phyloP scores from a whole-genome alignment of 2,113 vertebrate genomes.

The Pimephales promelas region DNA sequence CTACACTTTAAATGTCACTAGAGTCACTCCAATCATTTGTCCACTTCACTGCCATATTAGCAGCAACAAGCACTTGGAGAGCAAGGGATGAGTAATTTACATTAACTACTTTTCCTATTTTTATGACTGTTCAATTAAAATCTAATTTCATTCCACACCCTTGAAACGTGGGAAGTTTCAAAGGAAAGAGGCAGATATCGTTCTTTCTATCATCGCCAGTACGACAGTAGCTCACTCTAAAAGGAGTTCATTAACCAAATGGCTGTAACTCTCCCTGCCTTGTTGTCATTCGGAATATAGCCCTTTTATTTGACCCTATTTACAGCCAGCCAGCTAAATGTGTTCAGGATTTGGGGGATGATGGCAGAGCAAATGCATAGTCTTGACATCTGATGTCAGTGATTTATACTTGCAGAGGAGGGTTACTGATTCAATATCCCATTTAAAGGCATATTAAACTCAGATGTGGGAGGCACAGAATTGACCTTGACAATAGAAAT shows the following conservation, averaged over 20 bases:
- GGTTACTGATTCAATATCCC: conserved; percentile 15
- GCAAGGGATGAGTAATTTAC: conserved; percentile 22
- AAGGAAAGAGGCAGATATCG: neutral
- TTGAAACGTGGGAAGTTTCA: conserved; percentile 23
- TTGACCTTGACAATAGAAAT: conserved; percentile 11
- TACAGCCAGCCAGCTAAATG: neutral
- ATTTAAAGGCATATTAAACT: conserved; percentile 11
- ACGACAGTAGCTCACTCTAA: neutral
- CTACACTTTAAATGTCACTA: conserved; percentile 4
- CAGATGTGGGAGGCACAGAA: neutral
- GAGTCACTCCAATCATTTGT: conserved; percentile 3
- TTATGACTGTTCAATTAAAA: conserved; percentile 46
- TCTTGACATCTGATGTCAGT: conserved; percentile 8
- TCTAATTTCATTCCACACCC: conserved; percentile 25
- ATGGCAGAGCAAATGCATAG: neutral
- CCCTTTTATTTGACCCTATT: conserved; percentile 23
- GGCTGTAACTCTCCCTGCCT: conserved; percentile 20
- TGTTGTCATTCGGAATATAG: conserved; percentile 1
- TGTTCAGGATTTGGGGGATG: neutral
- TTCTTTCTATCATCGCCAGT: neutral
- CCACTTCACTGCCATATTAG: conserved; percentile 1
- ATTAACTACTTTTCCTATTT: conserved; percentile 25
- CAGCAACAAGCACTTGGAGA: conserved; percentile 25
- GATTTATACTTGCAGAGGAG: conserved; percentile 12
- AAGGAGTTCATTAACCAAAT: conserved; percentile 44